Base-by-base conservation (phyloP, 2,113 vertebrate species). In the Pyrgilauda ruficollis region DNA sequence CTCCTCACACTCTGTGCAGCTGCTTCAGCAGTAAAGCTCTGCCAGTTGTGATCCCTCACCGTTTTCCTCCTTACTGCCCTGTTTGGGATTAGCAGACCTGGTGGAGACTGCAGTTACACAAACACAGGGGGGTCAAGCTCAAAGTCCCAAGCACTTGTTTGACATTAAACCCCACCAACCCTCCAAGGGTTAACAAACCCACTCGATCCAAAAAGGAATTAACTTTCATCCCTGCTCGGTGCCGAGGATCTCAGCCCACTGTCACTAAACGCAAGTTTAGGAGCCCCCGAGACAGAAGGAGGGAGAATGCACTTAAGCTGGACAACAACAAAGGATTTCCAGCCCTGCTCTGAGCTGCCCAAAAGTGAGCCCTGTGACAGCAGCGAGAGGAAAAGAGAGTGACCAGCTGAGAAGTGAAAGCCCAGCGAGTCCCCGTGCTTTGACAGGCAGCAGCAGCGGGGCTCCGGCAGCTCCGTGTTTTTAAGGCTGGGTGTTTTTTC, bases 371-470 rank as follows among this genome's bases (percentile, higher is more conserved):
- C 49, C 81, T 11, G 64, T 3, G 10, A 35, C 39, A n/a, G 80
- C 83, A 70, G 79, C 43, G 5, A 22, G 49, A 77, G 49, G 41
- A 41, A 44, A 56, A 64, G 84, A 61, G 22, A 89, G 92, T 14
- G 76, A 44, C 72, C 75, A 39, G 90, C 12, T 0, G 92, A 69
- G 83, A 49, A 94, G 94, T 72, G 91, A 52, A 16, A 97, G 47
- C 74, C 67, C 92, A 33, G 74, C n/a, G 3, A 89, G 89, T 43
- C 62, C 59, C 92, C 27, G 19, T 3, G 89, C 91, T 84, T 69
- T 97, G 98, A 98, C 93, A 95, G 98, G 97, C 98, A 98, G 98
- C 95, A 77, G 92, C 98, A 98, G 98, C 96, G 62, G 97, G 87
- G 87, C 92, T 95, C 63, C n/a, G 49, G 75, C 89, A 73, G 93